phyloP scores from a whole-genome alignment of 2,888 invertebrate species.

The Papilio elwesi region DNA sequence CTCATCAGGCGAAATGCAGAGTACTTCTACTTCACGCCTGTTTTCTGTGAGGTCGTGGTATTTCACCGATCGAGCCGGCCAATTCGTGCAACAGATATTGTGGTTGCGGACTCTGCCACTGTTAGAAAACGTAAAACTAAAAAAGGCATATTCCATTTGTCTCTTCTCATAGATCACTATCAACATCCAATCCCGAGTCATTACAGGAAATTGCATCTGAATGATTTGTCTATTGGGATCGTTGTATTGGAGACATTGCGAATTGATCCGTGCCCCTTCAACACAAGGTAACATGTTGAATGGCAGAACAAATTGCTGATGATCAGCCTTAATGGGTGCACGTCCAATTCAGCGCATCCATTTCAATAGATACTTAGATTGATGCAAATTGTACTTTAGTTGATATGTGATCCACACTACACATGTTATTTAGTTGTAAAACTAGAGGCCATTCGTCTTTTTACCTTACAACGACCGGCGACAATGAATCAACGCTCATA shows the following conservation, averaged over 20 bases:
- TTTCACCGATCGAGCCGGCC: no score
- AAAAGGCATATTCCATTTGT: neutral
- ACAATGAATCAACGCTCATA: no score
- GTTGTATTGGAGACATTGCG: neutral
- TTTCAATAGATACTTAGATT: slow-evolving; percentile 21
- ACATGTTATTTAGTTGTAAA: neutral
- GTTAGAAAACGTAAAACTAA: no score
- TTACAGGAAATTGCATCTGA: slow-evolving; percentile 27
- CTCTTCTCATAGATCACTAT: slow-evolving; percentile 28
- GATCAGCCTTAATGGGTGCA: slow-evolving; percentile 29
- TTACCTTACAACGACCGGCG: no score
- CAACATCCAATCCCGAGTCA: slow-evolving; percentile 29
- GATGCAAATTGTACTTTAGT: slow-evolving; percentile 13
- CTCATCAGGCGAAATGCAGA: no score
- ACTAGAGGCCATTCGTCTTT: no score
- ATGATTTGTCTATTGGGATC: slow-evolving; percentile 31
- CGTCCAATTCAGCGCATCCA: slow-evolving; percentile 32
- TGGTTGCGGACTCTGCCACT: no score
- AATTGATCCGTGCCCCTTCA: slow-evolving; percentile 8
- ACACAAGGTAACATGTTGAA: slow-evolving; percentile 2
- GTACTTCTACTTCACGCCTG: no score
- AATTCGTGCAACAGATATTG: no score
- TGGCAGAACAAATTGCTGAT: neutral
- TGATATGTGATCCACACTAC: neutral
- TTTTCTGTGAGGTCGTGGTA: no score